phyloP scores from a whole-genome alignment of 2,888 invertebrate species.

The Resseliella maxima region DNA sequence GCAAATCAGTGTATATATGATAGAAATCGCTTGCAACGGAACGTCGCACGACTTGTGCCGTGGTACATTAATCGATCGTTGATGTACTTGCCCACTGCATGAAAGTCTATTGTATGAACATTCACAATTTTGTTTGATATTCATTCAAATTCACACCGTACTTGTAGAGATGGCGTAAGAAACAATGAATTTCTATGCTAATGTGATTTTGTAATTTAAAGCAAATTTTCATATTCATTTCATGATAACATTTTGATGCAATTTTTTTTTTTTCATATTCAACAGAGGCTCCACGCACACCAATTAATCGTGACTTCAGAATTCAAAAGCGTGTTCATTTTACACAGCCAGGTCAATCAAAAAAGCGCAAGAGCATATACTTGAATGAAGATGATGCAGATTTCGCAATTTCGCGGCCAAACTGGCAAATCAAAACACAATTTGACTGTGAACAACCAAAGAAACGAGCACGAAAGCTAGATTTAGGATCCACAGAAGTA shows the following conservation, averaged over 20 bases:
- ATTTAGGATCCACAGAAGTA: neutral
- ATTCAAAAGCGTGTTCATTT: neutral
- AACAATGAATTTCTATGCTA: too few species aligned
- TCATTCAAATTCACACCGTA: too few species aligned
- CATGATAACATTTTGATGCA: neutral
- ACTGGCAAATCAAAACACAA: neutral
- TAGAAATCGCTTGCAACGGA: too few species aligned
- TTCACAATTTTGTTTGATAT: too few species aligned
- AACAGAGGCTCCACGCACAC: neutral
- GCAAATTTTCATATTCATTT: too few species aligned
- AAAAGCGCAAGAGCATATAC: neutral
- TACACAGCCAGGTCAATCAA: neutral
- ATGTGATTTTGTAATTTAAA: too few species aligned
- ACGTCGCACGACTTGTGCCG: too few species aligned
- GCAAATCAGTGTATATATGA: too few species aligned
- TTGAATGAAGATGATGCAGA: neutral
- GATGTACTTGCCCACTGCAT: too few species aligned
- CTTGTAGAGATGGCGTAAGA: too few species aligned
- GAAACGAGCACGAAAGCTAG: conserved; percentile 20
- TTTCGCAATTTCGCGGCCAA: neutral
- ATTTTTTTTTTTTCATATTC: neutral
- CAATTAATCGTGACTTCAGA: neutral
- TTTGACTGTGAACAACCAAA: neutral
- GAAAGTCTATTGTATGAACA: too few species aligned
- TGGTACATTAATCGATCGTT: too few species aligned